Evolutionary conservation across 2,888 invertebrate genomes (phyloP), one percentile per base, ranked within the genome.

Genomic region (Cephalotes varians): DNA sequence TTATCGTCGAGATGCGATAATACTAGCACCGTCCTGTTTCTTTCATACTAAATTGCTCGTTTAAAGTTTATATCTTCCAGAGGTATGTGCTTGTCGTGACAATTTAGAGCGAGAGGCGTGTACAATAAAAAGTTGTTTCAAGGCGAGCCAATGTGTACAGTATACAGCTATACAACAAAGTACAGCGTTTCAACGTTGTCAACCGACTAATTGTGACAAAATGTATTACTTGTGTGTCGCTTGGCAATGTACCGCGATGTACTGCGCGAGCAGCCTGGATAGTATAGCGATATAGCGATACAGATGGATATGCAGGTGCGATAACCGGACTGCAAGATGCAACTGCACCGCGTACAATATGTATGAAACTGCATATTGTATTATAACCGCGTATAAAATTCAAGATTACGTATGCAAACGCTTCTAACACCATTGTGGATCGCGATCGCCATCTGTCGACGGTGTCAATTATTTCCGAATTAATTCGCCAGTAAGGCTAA

Each of bases 1-100:
- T 90, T n/a, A n/a, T n/a, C 84, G 85, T 90, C 85, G 85, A 85
- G 88, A 87, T 88, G 21, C 25, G 87, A 60, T 77, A 47, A 58
- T 80, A 81, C 84, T 58, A 62, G 37, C 31, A 58, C 12, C 72
- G 31, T 60, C 72, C 44, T 15, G 58, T 47, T 73, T 21, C 73
- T 31, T 47, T 21, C 21, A 44, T 21, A 31, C 21, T 25, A 12
- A 69, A 51, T 58, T n/a, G 40, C 44, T 58, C 21, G 15, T 34
- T 71, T 18, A 54, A 71, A 25, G 25, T 71, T 51, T 0, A 51
- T 34, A 37, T 34, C 37, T 51, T 37, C 21, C 2, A 18, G 12
- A 54, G 21, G 9, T 25, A 51, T 25, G 51, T 34, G 10, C 7
- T n/a, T 34, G 21, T 37, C 34, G n/a, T 34, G 40, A 40, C n/a